Base-by-base conservation (phyloP, 2,888 invertebrate species). In the Prosopocoilus inquinatus region DNA sequence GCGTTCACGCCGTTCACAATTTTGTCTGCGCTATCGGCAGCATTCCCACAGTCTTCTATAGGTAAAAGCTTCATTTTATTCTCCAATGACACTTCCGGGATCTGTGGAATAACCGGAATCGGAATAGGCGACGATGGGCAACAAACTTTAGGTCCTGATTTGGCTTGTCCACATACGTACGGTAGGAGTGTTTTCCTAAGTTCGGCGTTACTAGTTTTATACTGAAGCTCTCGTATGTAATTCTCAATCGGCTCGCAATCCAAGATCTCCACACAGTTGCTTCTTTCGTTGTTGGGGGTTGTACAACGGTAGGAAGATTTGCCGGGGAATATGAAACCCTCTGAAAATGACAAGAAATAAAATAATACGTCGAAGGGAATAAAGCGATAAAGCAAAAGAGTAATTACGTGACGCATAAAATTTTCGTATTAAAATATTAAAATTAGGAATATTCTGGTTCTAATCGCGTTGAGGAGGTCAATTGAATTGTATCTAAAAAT, bases 1-100 rank as follows among this genome's bases (percentile, higher is more conserved):
- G 89, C 85, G 58, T 79, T 76, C 43, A 83, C 80, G 0, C 90
- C 90, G 2, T 82, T 81, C 28, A 35, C 45, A 45, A 62, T 62
- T 34, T 48, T 50, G 7, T 49, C 38, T 71, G 59, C 7, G 12
- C n/a, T n/a, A n/a, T 36, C 5, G 12, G 36, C 11, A 1, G 12
- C 7, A 0, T 72, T 72, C 0, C 89, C 89, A 66, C 89, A 89
- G 0, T 74, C 63, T 3, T 64, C 57, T 9, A 63, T 50, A 36
- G 78, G 70, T 13, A 81, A 59, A 1, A 80, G 62, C 39, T 69
- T 50, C 2, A 78, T 47, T 58, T 71, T 71, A 47, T 50, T 12
- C n/a, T 8, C 13, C 20, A 20, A 2, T 1, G 20, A 20, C 9
- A 9, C 13, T 32, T 2, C 5, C 16, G n/a, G 32, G 9, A 75